Base-by-base conservation (phyloP, 2,113 vertebrate genomes). In the Epinephelus fuscoguttatus region DNA sequence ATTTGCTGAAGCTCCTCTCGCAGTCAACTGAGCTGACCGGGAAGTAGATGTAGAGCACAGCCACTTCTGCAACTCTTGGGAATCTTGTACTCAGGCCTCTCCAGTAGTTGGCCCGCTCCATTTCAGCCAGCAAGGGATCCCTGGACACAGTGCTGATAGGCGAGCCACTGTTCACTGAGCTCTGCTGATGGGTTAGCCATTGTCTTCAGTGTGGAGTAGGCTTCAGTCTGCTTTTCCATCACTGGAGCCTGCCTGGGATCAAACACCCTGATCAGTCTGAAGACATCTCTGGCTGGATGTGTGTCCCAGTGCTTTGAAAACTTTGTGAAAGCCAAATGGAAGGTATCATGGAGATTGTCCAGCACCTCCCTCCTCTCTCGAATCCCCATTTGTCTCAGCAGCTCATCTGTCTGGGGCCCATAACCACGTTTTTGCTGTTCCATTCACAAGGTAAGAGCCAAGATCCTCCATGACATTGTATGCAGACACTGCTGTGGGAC, bases 151-250 rank as follows among this genome's bases (percentile, higher is more conserved):
- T 8, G 25, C 15, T 27, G 2, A 57, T 57, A 57, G 19, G 25
- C 4, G 3, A 15, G 15, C 56, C 42, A 50, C 2, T 50, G 2
- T 18, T 25, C 72, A 62, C 45, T 52, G 3, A 75, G 19, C 72
- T 75, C 72, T 62, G 57, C 14, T 14, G 57, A 74, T 62, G 45
- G 45, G 71, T 62, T 47, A 1, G 55, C 19, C 25, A 37, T 3
- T 15, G 56, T 40, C 2, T 25, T 49, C 56, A 60, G 23, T 27
- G 4, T 0, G 62, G 59, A 2, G 47, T 33, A 63, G 56, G 42
- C 72, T 63, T 50, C 72, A 10, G n/a, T 52, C 72, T 62, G 59
- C 59, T 63, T 75, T 75, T 75, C 27, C 59, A 75, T 23, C 5
- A 19, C 25, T 52, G 59, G 6, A 37, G 72, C 72, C 45, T 62